Conservation (phyloP, 2,797 vertebrate species). For the Spheniscus humboldti region DNA sequence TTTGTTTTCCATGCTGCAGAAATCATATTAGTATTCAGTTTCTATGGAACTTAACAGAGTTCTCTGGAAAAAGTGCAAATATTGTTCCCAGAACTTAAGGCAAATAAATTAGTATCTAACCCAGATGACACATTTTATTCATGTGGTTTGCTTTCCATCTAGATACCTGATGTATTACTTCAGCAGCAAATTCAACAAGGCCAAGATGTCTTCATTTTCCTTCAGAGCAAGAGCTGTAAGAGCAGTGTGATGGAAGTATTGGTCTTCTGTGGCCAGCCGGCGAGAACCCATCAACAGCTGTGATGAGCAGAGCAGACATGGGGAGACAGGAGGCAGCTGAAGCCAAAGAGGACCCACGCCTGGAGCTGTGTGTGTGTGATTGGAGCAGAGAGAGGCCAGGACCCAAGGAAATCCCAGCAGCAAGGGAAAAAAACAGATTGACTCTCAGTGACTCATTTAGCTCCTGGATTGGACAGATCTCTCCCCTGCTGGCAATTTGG, state of each 20-base stretch:
- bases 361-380: slow-evolving; percentile 66
- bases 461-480: slow-evolving; percentile 82
- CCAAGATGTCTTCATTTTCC: slow-evolving; percentile 79
- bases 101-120: slow-evolving; percentile 17
- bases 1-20: slow-evolving; percentile 34
- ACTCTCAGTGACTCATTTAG: slow-evolving; percentile 86
- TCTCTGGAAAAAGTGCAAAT: slow-evolving; percentile 30
- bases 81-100: slow-evolving; percentile 28
- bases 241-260: slow-evolving; percentile 33
- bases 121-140: background rate
- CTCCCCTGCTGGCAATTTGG: slow-evolving; percentile 82
- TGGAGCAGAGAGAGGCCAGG: slow-evolving; percentile 63
- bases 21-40: slow-evolving; percentile 10
- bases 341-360: slow-evolving; percentile 63
- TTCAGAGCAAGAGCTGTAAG: slow-evolving; percentile 60
- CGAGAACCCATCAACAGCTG: slow-evolving; percentile 59
- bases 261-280: slow-evolving; percentile 32
- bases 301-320: slow-evolving; percentile 35
- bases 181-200: slow-evolving; percentile 70
- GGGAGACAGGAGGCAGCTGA: slow-evolving; percentile 56
- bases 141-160: slow-evolving; percentile 46
- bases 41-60: background rate
- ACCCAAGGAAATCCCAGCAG: slow-evolving; percentile 76
- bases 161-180: slow-evolving; percentile 76
- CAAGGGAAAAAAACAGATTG: slow-evolving; percentile 81